phyloP scores from a whole-genome alignment of 2,797 vertebrate species.

The Etheostoma perlongum region DNA sequence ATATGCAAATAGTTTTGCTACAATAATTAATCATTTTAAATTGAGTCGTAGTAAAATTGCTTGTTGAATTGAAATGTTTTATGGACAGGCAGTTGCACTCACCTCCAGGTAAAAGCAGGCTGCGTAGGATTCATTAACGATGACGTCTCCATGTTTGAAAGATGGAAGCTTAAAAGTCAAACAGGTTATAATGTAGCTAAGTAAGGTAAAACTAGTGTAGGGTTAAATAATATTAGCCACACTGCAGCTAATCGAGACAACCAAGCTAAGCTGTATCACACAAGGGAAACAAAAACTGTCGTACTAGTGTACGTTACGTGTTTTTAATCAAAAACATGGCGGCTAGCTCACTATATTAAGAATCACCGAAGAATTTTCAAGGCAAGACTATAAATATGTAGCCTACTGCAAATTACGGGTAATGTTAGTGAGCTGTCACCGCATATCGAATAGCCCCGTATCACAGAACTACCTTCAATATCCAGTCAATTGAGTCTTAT shows the following conservation, averaged over 20 bases:
- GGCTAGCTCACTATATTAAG: neutral
- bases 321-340: neutral
- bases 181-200: neutral
- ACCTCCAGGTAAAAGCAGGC: slow-evolving; percentile 85
- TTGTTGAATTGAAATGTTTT: too few species aligned
- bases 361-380: neutral
- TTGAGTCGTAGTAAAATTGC: too few species aligned
- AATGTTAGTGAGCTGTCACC: too few species aligned
- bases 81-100: slow-evolving; percentile 16
- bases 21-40: neutral
- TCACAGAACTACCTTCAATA: neutral
- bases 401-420: neutral
- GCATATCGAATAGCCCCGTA: too few species aligned
- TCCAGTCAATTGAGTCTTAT: neutral
- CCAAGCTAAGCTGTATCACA: neutral
- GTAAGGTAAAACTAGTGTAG: neutral
- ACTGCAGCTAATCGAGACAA: slow-evolving; percentile 9
- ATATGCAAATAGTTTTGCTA: too few species aligned
- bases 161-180: slow-evolving; percentile 74
- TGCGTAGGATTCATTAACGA: slow-evolving; percentile 81
- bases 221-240: neutral
- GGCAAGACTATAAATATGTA: too few species aligned
- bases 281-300: neutral
- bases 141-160: slow-evolving; percentile 78
- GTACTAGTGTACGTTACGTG: too few species aligned